Evolutionary conservation across 2,797 vertebrate species (phyloP), one percentile per base, ranked within the genome.

Genomic region (Melanotaenia boesemani): DNA sequence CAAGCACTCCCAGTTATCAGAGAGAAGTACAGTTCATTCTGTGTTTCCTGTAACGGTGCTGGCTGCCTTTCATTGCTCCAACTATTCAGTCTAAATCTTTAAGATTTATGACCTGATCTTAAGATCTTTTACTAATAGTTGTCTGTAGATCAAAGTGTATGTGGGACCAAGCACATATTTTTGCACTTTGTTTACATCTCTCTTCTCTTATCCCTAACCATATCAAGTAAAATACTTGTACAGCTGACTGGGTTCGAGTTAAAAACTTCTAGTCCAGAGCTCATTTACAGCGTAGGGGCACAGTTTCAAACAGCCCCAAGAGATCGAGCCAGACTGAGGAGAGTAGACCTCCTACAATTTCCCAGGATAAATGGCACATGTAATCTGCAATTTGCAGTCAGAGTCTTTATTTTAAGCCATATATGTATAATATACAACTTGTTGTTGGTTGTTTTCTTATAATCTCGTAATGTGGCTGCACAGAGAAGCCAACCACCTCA

Each of bases 381-480:
- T 2, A 50, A 69, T 56, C 54, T 26, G 46, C 68, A 69, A 18
- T 67, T 72, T 65, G 10, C 52, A 76, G 63, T 57, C 69, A 34
- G 32, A 3, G 57, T 34, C 41, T 52, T 63, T 3, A 26, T 63
- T 76, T 75, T 24, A 12, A 77, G 58, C 56, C 30, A 12, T 69
- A 65, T 59, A 74, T 71, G 50, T 58, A 74, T 46, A 55, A 57
- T 26, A 26, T 55, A 55, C 48, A 82, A 71, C 56, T 56, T 52
- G 24, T 70, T 72, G 58, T 63, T 70, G 65, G 70, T 44, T 67
- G 50, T 71, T 80, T 86, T 78, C 70, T 71, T 63, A 65, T 50
- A 11, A 70, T 52, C 79, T 79, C 78, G 74, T 85, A 74, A 81
- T 86, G 88, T 89, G 91, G 88, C 70, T 61, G 11, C 11, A 16